These are phyloP conservation scores for Cyphomyrus discorhynchus DNA, from an alignment of 2,113 vertebrate genomes.

Conservation along the genomic window DNA sequence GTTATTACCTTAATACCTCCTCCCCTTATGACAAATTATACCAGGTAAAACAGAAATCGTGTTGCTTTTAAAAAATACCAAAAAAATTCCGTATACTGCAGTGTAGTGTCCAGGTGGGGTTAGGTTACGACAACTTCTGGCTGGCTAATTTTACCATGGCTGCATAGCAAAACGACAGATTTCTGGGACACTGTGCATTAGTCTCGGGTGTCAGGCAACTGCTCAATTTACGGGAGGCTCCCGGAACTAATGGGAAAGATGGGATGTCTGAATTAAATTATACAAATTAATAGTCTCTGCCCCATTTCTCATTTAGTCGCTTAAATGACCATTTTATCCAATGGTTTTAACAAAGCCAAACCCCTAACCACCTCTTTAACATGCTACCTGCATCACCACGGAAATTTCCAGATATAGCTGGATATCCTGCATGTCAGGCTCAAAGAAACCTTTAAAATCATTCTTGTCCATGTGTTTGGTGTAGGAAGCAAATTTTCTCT, in stretches of 20 bases:
- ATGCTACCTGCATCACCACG: not conserved
- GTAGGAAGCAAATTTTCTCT: not conserved
- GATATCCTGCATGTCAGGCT: not conserved
- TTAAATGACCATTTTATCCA: not conserved
- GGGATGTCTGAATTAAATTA: not conserved
- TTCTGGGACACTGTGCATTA: not conserved
- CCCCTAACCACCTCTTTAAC: not conserved
- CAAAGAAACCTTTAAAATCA: not conserved
- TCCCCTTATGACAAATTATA: not conserved
- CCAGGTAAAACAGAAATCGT: not conserved
- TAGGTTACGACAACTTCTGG: not conserved
- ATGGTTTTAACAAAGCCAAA: not conserved
- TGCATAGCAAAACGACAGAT: not conserved
- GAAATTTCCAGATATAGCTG: not conserved
- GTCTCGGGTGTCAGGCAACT: not conserved
- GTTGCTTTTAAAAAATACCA: not conserved
- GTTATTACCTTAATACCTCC: not conserved
- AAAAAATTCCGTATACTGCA: not conserved
- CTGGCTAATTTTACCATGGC: not conserved
- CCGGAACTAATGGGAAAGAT: not conserved
- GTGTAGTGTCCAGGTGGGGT: not conserved
- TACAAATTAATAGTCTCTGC: not conserved
- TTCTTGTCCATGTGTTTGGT: not conserved
- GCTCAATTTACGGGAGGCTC: not conserved
- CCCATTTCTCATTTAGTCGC: not conserved